A percentile compares a stretch with the other conserved stretches of the same genome.
Evolutionary conservation across 2,113 vertebrate genomes (phyloP).

Genomic region (Sinosuthora webbiana): DNA sequence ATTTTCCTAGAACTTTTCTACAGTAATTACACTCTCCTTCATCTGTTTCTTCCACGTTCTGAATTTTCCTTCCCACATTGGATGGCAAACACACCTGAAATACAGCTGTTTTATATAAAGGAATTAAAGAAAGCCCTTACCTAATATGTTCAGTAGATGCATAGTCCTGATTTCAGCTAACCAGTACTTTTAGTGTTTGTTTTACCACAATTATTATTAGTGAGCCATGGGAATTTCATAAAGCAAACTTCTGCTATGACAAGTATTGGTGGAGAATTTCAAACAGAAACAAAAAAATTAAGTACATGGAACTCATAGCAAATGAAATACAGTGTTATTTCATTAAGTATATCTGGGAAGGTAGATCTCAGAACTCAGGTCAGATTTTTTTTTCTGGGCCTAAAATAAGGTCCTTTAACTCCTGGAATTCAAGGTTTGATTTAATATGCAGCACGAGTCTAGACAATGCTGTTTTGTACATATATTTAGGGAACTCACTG

Average conservation of each 20-base stretch:
- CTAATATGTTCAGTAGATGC: not conserved
- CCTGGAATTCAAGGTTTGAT: not conserved
- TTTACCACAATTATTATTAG: not conserved
- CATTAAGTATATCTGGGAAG: not conserved
- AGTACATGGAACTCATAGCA: not conserved
- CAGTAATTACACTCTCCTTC: not conserved
- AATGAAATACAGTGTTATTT: not conserved
- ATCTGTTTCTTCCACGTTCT: not conserved
- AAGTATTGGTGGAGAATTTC: not conserved
- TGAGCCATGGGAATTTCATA: not conserved
- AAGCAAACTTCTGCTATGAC: not conserved
- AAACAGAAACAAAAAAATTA: not conserved
- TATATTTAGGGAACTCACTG: slow-evolving; percentile 7
- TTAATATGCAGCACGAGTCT: not conserved
- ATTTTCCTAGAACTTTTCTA: not conserved
- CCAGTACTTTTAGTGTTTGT: not conserved
- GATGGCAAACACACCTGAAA: not conserved
- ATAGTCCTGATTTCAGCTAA: not conserved
- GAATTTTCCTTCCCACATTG: not conserved
- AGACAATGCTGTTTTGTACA: slow-evolving; percentile 6
- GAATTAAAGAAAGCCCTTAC: not conserved
- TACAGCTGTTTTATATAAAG: not conserved
- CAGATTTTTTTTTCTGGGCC: not conserved
- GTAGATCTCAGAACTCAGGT: not conserved
- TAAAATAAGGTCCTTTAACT: not conserved